phyloP scores from a whole-genome alignment of 1,140 invertebrate genomes.

The Pararge aegeria region DNA sequence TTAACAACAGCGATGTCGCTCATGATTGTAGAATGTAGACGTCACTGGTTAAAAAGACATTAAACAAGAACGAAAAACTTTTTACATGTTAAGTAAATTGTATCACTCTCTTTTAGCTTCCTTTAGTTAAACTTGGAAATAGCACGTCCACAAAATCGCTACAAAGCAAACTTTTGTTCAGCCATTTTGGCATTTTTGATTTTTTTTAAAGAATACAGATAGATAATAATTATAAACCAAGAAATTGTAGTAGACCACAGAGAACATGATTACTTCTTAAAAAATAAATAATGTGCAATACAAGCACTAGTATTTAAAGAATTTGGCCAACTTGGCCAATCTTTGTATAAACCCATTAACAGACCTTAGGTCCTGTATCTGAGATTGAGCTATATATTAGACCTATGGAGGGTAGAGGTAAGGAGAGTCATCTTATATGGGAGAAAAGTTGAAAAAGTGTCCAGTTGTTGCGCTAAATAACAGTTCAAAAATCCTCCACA shows the following conservation, averaged over 20 bases:
- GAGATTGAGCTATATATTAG: no score
- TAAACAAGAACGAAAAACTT: background rate
- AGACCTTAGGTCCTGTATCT: no score
- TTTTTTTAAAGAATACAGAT: conserved; percentile 19
- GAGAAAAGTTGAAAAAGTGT: no score
- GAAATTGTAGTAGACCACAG: background rate
- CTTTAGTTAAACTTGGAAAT: background rate
- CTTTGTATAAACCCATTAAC: no score
- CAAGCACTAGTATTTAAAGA: background rate
- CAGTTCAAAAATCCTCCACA: no score
- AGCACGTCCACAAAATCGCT: conserved; percentile 23
- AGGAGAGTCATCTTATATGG: no score
- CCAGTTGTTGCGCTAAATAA: no score
- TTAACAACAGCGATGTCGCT: conserved; percentile 51
- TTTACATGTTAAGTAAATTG: conserved; percentile 4
- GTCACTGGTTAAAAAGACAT: background rate
- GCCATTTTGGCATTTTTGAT: conserved; percentile 58
- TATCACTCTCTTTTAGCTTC: background rate
- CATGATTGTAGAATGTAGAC: conserved; percentile 48
- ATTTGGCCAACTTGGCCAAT: background rate
- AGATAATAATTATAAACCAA: background rate
- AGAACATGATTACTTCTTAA: no score
- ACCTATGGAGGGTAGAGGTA: no score
- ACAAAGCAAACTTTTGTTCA: conserved; percentile 33
- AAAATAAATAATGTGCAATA: no score